These are phyloP conservation scores for Clanis bilineata DNA, from an alignment of 2,888 invertebrate species.

Conservation along the genomic window DNA sequence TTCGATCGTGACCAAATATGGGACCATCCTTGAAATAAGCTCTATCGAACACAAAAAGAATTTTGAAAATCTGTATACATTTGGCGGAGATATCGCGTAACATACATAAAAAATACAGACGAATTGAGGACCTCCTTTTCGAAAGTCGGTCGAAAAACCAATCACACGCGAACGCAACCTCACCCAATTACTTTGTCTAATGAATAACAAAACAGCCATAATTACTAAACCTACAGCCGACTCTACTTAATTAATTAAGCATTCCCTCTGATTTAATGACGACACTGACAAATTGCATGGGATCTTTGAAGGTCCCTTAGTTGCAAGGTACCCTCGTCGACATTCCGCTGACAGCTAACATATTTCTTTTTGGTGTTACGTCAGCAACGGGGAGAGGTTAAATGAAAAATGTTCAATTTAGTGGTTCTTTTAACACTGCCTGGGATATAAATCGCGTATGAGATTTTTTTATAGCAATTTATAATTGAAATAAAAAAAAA, in stretches of 20 bases:
- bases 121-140: no score
- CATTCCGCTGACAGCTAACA: neutral
- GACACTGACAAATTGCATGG: conserved; percentile 6
- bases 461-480: no score
- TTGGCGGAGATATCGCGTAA: no score
- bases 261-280: neutral
- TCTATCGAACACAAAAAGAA: no score
- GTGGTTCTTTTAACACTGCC: no score
- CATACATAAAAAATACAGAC: no score
- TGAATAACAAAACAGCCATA: neutral
- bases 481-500: no score
- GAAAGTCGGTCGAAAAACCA: no score
- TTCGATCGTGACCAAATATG: no score
- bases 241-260: neutral
- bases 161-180: neutral
- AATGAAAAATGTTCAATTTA: neutral
- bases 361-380: neutral
- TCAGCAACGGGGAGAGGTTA: neutral
- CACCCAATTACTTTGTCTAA: neutral
- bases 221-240: neutral
- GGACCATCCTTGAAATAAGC: no score
- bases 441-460: no score
- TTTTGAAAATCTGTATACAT: no score
- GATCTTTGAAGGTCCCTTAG: neutral
- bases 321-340: neutral